These are phyloP conservation scores for Nerophis ophidion DNA, from an alignment of 2,113 vertebrate species.

Conservation along the genomic window DNA sequence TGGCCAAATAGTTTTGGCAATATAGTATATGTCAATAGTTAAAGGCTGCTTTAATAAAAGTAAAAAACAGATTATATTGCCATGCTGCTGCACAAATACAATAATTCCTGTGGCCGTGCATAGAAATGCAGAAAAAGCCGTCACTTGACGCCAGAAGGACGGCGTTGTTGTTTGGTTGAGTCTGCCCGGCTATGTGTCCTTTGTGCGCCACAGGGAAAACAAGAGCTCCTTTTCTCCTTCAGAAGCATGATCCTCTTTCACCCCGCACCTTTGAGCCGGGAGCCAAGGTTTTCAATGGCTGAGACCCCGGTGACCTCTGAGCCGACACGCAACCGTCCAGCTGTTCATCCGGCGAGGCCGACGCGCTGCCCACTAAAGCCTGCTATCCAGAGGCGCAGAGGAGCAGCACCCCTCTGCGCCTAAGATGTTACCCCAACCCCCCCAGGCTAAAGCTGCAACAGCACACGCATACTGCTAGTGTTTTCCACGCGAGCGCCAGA, in stretches of 20 bases:
- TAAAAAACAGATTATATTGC: constrained; percentile 60
- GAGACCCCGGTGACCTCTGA: constrained; percentile 62
- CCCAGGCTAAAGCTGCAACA: constrained; percentile 43
- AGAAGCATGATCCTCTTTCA: constrained; percentile 64
- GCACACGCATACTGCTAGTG: constrained; percentile 41
- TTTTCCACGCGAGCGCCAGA: constrained; percentile 50
- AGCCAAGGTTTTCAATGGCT: constrained; percentile 63
- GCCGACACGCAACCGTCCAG: constrained; percentile 53
- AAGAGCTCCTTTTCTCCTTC: constrained; percentile 68
- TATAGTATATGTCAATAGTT: constrained; percentile 35
- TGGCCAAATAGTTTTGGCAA: too few relatives aligned
- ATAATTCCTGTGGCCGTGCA: constrained; percentile 54
- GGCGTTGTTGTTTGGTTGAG: constrained; percentile 57
- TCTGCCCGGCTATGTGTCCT: constrained; percentile 46
- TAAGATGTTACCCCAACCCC: constrained; percentile 43
- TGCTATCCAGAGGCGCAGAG: constrained; percentile 35
- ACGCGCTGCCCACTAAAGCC: constrained; percentile 40
- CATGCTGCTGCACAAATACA: constrained; percentile 52
- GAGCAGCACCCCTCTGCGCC: constrained; percentile 47
- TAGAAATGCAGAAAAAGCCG: constrained; percentile 49
- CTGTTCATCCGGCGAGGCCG: constrained; percentile 51
- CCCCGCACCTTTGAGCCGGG: constrained; percentile 64
- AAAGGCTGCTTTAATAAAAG: constrained; percentile 62
- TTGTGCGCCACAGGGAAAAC: constrained; percentile 61
- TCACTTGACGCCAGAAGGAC: constrained; percentile 50